Evolutionary conservation across 2,888 invertebrate genomes (phyloP).

Genomic region (Trachelus tabidus): DNA sequence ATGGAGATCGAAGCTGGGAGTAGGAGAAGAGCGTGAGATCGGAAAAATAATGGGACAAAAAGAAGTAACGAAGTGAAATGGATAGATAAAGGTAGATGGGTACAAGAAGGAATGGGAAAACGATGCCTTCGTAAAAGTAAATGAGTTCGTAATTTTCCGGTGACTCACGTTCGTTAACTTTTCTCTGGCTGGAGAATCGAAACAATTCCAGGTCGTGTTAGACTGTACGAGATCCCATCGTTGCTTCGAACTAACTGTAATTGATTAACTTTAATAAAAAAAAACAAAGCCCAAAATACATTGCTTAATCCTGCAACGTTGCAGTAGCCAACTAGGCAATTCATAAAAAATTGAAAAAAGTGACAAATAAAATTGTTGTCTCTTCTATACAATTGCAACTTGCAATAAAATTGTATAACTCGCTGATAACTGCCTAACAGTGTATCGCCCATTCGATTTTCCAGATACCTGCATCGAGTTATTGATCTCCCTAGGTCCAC

Average conservation of each 20-base stretch:
- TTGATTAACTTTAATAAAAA: background rate
- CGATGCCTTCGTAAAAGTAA: conserved; percentile 16
- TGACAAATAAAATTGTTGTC: background rate
- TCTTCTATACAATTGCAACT: background rate
- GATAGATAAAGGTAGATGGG: background rate
- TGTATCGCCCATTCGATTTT: background rate
- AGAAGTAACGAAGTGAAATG: background rate
- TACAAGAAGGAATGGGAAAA: background rate
- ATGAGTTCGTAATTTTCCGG: conserved; percentile 28
- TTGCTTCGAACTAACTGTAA: background rate
- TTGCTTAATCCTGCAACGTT: background rate
- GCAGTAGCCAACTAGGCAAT: background rate
- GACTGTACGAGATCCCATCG: background rate
- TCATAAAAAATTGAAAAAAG: background rate
- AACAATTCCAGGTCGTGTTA: conserved; percentile 6
- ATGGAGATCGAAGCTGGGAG: background rate
- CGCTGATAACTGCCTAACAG: background rate
- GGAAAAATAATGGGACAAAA: background rate
- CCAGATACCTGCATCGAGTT: background rate
- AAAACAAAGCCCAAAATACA: background rate
- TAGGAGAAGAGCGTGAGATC: background rate
- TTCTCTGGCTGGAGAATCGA: conserved; percentile 23
- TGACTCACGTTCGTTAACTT: conserved; percentile 26
- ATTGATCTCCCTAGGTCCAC: background rate
- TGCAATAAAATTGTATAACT: background rate